Evolutionary conservation across 2,888 invertebrate genomes (phyloP).

Genomic region (Catocala sponsa): DNA sequence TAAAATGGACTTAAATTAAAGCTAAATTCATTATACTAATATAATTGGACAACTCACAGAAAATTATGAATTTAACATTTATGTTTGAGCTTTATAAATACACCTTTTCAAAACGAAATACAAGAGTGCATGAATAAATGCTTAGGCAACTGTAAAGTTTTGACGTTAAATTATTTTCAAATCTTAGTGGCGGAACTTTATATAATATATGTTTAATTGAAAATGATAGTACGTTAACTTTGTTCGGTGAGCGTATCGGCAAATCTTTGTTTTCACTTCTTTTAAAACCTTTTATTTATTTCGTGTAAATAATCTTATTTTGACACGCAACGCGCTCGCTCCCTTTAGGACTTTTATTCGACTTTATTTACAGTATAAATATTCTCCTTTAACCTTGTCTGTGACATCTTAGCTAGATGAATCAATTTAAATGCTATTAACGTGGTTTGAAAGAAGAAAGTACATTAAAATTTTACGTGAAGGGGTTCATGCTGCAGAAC

Average conservation of each 20-base stretch:
- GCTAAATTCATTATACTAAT: constrained; percentile 2
- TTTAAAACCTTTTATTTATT: constrained; percentile 1
- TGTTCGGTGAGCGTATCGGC: constrained; percentile 18
- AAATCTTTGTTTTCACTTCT: constrained; percentile 8
- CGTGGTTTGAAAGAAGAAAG: no score
- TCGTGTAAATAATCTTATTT: background rate
- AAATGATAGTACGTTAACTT: constrained; percentile 24
- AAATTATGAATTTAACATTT: constrained; percentile 5
- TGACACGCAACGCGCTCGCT: background rate
- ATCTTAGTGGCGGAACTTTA: constrained; percentile 23
- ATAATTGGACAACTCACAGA: constrained; percentile 1
- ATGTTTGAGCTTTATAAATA: constrained; percentile 5
- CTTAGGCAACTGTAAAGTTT: constrained; percentile 22
- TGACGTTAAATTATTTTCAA: constrained; percentile 30
- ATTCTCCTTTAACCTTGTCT: no score
- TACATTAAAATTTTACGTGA: no score
- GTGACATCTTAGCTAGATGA: no score
- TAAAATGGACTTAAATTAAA: background rate
- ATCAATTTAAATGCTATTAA: no score
- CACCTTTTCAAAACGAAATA: constrained; percentile 18
- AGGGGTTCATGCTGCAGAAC: no score
- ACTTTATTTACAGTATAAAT: background rate
- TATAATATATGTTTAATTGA: constrained; percentile 38
- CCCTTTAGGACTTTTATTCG: background rate
- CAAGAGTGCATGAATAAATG: constrained; percentile 31